Conservation (phyloP, 2,113 vertebrate species). For the Pachypanchax playfairii region DNA sequence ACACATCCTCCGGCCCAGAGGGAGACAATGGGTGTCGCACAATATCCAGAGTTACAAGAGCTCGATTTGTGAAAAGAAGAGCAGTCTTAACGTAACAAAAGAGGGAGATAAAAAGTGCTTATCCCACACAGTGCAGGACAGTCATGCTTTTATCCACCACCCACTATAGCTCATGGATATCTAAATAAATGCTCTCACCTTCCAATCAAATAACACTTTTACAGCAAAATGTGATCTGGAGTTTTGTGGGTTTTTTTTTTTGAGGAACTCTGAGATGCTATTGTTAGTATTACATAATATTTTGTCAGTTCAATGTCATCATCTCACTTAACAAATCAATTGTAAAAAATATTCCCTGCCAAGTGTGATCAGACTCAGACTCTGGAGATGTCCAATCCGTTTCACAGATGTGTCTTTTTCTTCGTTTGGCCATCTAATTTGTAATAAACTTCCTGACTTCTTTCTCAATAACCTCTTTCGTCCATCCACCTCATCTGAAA, state of each 20-base stretch:
- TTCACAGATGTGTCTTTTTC: slow-evolving; percentile 48
- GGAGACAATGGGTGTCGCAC: slow-evolving; percentile 38
- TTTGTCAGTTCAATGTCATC: slow-evolving; percentile 31
- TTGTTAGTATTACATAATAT: slow-evolving; percentile 19
- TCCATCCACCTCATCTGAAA: slow-evolving; percentile 21
- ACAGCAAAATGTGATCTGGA: slow-evolving; percentile 11
- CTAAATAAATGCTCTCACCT: slow-evolving; percentile 33
- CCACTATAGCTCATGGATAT: slow-evolving; percentile 39
- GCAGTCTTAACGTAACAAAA: slow-evolving; percentile 44
- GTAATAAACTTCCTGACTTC: slow-evolving; percentile 52
- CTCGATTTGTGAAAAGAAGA: slow-evolving; percentile 47
- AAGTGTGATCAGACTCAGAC: slow-evolving; percentile 42
- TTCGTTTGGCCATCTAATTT: slow-evolving; percentile 22
- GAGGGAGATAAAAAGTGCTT: slow-evolving; percentile 49
- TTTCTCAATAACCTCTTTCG: slow-evolving; percentile 19
- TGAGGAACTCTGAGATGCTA: not conserved
- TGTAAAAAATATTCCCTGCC: slow-evolving; percentile 40
- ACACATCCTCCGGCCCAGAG: slow-evolving; percentile 48
- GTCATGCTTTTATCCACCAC: slow-evolving; percentile 34
- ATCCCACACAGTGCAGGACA: slow-evolving; percentile 49
- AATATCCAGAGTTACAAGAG: slow-evolving; percentile 41
- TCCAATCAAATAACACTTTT: slow-evolving; percentile 28
- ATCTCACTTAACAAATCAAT: slow-evolving; percentile 38
- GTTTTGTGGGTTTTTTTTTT: slow-evolving; percentile 19
- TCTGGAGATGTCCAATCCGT: slow-evolving; percentile 43